These are phyloP conservation scores for Perca fluviatilis DNA, from an alignment of 2,113 vertebrate genomes.

Conservation along the genomic window DNA sequence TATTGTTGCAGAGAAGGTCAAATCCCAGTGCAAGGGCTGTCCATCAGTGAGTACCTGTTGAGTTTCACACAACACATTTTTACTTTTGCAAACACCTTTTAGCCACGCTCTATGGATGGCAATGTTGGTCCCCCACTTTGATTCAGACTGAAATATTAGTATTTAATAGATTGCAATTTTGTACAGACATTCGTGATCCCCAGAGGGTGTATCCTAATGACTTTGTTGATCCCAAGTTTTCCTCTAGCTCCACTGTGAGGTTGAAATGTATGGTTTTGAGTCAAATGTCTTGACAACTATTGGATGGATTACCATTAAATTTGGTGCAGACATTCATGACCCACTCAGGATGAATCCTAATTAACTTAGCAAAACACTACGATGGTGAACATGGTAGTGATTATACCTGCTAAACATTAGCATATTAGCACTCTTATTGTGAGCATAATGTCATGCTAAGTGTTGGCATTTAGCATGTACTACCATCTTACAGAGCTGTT, in stretches of 20 bases:
- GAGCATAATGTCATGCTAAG: not conserved
- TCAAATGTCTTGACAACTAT: not conserved
- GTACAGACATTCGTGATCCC: not conserved
- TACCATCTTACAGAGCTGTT: not conserved
- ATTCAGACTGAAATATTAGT: not conserved
- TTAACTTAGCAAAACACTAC: not conserved
- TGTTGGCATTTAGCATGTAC: not conserved
- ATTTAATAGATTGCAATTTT: too few species aligned
- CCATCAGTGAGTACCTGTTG: conserved; percentile 87
- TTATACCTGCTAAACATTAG: not conserved
- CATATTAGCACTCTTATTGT: not conserved
- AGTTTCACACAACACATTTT: not conserved
- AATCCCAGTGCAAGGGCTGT: conserved; percentile 87
- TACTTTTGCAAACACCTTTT: not conserved
- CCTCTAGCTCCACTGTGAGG: not conserved
- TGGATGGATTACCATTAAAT: not conserved
- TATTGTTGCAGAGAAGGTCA: conserved; percentile 86
- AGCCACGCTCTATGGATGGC: not conserved
- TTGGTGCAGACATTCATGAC: not conserved
- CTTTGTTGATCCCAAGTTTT: not conserved
- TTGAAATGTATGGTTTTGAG: not conserved
- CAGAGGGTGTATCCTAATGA: not conserved
- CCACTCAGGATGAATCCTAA: not conserved
- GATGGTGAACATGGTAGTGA: not conserved
- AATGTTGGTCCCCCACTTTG: not conserved